These are phyloP conservation scores for Leucopsar rothschildi DNA, from an alignment of 2,113 vertebrate genomes.

Conservation along the genomic window DNA sequence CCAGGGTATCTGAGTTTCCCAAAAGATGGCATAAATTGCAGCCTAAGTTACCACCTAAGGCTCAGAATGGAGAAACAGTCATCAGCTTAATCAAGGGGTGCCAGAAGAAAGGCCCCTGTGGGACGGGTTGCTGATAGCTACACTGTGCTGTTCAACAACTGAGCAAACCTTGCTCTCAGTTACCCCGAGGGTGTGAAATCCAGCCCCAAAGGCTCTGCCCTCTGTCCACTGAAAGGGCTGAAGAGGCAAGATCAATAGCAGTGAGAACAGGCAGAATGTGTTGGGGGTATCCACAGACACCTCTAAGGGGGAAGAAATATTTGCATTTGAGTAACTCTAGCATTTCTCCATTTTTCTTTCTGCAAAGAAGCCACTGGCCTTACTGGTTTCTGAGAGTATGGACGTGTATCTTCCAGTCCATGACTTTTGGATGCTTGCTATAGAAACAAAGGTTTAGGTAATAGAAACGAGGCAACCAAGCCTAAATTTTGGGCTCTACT, in stretches of 20 bases:
- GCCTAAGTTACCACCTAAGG: background rate
- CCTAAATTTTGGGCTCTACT: conserved; percentile 53
- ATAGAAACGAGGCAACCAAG: conserved; percentile 52
- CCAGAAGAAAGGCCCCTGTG: background rate
- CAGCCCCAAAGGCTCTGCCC: background rate
- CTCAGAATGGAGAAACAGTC: background rate
- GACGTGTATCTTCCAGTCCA: background rate
- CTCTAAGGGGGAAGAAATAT: background rate
- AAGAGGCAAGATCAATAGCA: background rate
- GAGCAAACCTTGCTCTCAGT: background rate
- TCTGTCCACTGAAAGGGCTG: background rate
- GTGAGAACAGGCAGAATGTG: background rate
- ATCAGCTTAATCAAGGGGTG: background rate
- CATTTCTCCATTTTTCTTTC: background rate
- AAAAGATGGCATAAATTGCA: background rate
- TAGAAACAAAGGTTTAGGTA: conserved; percentile 58
- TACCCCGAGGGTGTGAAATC: background rate
- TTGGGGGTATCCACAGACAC: background rate
- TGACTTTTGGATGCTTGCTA: background rate
- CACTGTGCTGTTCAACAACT: background rate
- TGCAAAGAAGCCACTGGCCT: background rate
- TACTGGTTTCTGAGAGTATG: background rate
- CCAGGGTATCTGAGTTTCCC: background rate
- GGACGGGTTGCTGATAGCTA: background rate
- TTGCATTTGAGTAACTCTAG: background rate